Evolutionary conservation across 2,888 invertebrate species (phyloP), one percentile per base, ranked within the genome.

Genomic region (Slavum lentiscoides): DNA sequence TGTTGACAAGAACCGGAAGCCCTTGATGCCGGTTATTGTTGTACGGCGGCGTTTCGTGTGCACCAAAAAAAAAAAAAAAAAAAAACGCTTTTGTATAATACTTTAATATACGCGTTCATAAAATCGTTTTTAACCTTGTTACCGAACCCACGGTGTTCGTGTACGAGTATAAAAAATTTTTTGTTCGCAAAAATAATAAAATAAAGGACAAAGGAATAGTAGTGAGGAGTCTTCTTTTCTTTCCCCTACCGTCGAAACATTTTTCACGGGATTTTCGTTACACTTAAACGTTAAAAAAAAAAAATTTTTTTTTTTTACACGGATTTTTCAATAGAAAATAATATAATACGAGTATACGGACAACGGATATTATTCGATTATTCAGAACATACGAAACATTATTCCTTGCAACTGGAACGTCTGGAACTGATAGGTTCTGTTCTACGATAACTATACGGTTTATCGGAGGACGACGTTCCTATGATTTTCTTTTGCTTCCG

Each of bases 1-100:
- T 80, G 80, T 80, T 64, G 64, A 66, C 64, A 64, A 80, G 72
- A 72, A 72, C 80, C 80, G 80, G 80, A 80, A 80, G 43, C 70
- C 80, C 80, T 80, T 43, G 80, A 72, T 72, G 80, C 72, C 70
- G 80, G 80, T 80, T 80, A 80, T 80, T 80, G 80, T 80, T 80
- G n/a, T 80, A 55, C 30, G 30, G 30, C 30, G 19, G 64, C 49
- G 61, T 49, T 49, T 49, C 49, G 49, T 49, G 49, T 70, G 64
- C 62, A 70, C 58, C 58, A 66, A 72, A 30, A 30, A 30, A 30
- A 30, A 30, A 4, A 30, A 30, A 30, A 30, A 30, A 30, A 30
- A 30, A 30, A 30, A 80, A 72, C 72, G 80, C 80, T 72, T 80
- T 80, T 80, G 80, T 80, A 58, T 55, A 64, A 49, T 49, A 49